Conservation (phyloP, 2,888 invertebrate species). For the Cerceris ruficornis region DNA sequence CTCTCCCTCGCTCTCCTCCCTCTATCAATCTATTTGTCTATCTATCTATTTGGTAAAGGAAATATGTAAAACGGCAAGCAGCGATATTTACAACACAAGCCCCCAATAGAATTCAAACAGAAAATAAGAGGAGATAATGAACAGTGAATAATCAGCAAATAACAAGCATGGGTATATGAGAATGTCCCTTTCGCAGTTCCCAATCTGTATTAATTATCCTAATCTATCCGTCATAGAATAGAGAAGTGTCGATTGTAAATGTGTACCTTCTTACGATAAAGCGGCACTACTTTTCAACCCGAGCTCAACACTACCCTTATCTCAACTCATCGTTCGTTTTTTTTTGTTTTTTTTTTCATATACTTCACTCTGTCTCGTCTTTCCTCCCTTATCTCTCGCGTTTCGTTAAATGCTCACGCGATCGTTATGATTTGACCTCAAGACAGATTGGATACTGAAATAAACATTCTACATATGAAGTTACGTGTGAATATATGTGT, state of each 20-base stretch:
- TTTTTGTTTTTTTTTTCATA: background rate
- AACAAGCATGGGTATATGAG: constrained; percentile 85
- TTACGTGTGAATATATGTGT: constrained; percentile 77
- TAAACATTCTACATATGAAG: constrained; percentile 85
- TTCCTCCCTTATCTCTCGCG: background rate
- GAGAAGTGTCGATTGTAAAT: constrained; percentile 60
- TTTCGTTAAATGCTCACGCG: constrained; percentile 10
- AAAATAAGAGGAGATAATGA: constrained; percentile 69
- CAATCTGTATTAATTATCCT: constrained; percentile 84
- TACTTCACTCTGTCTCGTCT: background rate
- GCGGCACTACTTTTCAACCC: constrained; percentile 31
- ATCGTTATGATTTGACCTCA: constrained; percentile 53
- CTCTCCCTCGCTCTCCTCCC: constrained; percentile 18
- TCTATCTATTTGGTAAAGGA: constrained; percentile 25
- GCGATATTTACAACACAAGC: constrained; percentile 85
- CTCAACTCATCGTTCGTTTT: background rate
- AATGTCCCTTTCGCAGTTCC: constrained; percentile 90
- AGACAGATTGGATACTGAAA: constrained; percentile 86
- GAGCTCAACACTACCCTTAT: background rate
- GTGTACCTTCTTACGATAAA: constrained; percentile 56
- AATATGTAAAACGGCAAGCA: constrained; percentile 80
- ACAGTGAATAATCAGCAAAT: constrained; percentile 78
- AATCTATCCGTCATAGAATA: constrained; percentile 30
- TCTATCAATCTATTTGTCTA: constrained; percentile 38
- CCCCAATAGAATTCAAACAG: constrained; percentile 79